These are phyloP conservation scores for Catharus minimus DNA, from an alignment of 2,113 vertebrate species.

Conservation along the genomic window DNA sequence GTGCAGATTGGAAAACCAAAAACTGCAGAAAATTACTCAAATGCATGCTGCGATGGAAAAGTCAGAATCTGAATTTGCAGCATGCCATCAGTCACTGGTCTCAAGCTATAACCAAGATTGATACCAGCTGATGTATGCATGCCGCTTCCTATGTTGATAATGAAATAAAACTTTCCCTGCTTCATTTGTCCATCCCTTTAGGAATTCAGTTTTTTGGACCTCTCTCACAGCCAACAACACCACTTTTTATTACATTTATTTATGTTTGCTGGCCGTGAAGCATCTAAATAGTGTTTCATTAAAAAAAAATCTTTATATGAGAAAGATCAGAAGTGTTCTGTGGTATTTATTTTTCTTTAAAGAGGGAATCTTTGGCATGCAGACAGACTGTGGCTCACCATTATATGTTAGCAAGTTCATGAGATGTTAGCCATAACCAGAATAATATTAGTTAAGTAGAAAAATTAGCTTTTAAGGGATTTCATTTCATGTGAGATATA, in stretches of 20 bases:
- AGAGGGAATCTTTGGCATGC: not conserved
- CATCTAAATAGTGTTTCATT: conserved; percentile 18
- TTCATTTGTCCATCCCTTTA: conserved; percentile 14
- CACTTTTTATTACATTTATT: conserved; percentile 11
- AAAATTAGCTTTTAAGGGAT: not conserved
- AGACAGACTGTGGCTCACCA: not conserved
- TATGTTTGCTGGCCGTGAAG: not conserved
- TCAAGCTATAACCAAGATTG: conserved; percentile 22
- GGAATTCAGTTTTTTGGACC: not conserved
- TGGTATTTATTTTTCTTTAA: conserved; percentile 30
- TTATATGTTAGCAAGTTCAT: not conserved
- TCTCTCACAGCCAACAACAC: not conserved
- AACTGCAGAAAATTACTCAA: not conserved
- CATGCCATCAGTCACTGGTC: not conserved
- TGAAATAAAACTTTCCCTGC: conserved; percentile 18
- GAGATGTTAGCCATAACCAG: not conserved
- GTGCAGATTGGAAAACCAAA: not conserved
- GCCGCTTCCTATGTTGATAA: not conserved
- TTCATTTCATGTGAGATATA: not conserved
- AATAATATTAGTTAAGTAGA: not conserved
- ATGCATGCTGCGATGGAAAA: not conserved
- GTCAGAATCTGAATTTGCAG: conserved; percentile 21
- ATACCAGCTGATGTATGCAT: conserved; percentile 1
- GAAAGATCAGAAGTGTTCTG: not conserved
- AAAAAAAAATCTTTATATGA: not conserved